Percentiles rank a stretch among this genome's conserved stretches.
Evolutionary conservation across 2,797 vertebrate species (phyloP).

Genomic region (Petrocephalus sullivani): DNA sequence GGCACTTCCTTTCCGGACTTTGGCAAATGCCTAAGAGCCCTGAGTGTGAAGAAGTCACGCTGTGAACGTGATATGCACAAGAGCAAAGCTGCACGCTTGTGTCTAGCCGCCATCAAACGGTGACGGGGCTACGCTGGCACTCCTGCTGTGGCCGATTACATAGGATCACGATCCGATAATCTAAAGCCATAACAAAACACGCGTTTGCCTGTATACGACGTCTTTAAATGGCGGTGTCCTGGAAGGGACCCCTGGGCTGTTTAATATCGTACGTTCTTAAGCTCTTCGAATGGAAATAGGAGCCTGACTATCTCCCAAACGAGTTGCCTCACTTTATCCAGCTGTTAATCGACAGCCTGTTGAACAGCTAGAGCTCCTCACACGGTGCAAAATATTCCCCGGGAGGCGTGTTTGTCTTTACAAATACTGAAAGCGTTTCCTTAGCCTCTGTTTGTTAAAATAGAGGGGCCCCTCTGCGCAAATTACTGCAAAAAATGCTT

Average conservation of each 20-base stretch:
- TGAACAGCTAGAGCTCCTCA: not conserved
- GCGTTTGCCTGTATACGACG: not conserved
- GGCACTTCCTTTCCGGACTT: not conserved
- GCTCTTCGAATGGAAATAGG: not conserved
- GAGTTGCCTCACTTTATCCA: not conserved
- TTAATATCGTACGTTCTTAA: too few relatives aligned
- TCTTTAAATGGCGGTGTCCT: not conserved
- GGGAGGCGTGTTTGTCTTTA: not conserved
- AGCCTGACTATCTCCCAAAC: not conserved
- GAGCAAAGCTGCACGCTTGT: not conserved
- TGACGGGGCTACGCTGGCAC: not conserved
- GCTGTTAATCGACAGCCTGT: not conserved
- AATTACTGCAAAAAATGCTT: not conserved
- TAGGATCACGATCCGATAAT: not conserved
- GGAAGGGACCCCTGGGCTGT: not conserved
- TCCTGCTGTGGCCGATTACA: not conserved
- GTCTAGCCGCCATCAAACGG: not conserved
- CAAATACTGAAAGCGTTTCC: not conserved
- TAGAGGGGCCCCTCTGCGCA: not conserved
- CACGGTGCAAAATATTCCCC: not conserved
- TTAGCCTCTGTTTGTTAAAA: not conserved
- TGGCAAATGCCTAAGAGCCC: not conserved
- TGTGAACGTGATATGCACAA: not conserved
- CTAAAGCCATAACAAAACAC: not conserved
- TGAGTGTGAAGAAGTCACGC: not conserved